A percentile compares a stretch with the other conserved stretches of the same genome.
Evolutionary conservation across 2,113 vertebrate genomes (phyloP).

Genomic region (Tautogolabrus adspersus): DNA sequence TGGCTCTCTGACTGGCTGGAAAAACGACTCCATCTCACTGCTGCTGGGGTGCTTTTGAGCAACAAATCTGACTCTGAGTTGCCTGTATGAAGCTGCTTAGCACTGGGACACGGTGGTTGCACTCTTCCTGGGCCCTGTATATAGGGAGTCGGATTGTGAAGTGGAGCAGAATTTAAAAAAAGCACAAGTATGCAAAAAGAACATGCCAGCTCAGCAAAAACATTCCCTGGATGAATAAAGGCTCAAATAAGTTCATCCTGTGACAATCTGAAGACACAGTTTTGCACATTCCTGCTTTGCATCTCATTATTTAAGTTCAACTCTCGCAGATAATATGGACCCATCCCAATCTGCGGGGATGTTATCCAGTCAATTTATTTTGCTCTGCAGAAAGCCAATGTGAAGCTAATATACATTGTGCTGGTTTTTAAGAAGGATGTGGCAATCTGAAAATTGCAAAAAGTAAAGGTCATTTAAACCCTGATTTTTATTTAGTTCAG

Average conservation of each 20-base stretch:
- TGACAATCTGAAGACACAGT: slow-evolving; percentile 59
- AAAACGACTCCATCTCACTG: slow-evolving; percentile 11
- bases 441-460: neutral
- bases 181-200: slow-evolving; percentile 54
- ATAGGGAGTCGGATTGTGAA: slow-evolving; percentile 28
- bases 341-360: slow-evolving; percentile 19
- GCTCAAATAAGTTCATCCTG: slow-evolving; percentile 56
- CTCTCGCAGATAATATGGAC: slow-evolving; percentile 21
- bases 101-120: neutral
- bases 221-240: slow-evolving; percentile 54
- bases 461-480: slow-evolving; percentile 7
- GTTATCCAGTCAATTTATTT: slow-evolving; percentile 27
- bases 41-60: slow-evolving; percentile 50
- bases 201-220: slow-evolving; percentile 68
- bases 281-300: slow-evolving; percentile 51
- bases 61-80: slow-evolving; percentile 23
- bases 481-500: no score
- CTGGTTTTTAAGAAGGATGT: neutral
- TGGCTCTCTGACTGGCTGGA: slow-evolving; percentile 25
- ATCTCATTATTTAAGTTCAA: slow-evolving; percentile 30
- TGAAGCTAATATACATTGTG: slow-evolving; percentile 6
- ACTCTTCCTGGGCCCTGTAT: slow-evolving; percentile 19
- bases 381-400: slow-evolving; percentile 1
- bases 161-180: slow-evolving; percentile 39
- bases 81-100: neutral